Evolutionary conservation across 92 coral and sea anemone species (phyloP).

Genomic region (Actinostola sp.): DNA sequence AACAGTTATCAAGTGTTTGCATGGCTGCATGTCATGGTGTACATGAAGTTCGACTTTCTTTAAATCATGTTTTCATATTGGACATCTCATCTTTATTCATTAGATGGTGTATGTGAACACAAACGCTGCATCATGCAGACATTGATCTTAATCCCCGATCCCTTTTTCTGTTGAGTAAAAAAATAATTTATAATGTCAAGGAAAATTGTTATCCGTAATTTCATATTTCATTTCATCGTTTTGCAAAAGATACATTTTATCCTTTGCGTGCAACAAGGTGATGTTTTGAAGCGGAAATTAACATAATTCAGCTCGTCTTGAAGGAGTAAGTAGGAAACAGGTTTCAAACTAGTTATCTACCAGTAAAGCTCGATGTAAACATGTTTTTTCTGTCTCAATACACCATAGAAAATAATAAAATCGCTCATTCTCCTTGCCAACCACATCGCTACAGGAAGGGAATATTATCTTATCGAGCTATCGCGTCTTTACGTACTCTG

Average conservation of each 20-base stretch:
- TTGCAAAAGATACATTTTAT: too few species aligned
- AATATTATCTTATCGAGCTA: background rate
- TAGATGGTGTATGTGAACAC: too few species aligned
- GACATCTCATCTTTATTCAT: constrained; percentile 11
- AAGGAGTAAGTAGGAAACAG: constrained; percentile 5
- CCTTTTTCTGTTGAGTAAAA: too few species aligned
- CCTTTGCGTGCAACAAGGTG: background rate
- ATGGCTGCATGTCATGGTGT: too few species aligned
- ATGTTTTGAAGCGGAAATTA: background rate
- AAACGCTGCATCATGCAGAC: too few species aligned
- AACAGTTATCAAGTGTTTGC: too few species aligned
- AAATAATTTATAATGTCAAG: too few species aligned
- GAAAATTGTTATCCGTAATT: too few species aligned
- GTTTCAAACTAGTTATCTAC: constrained; percentile 23
- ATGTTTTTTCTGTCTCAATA: constrained; percentile 12
- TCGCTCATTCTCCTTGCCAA: background rate
- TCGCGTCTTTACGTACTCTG: background rate
- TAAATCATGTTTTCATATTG: background rate
- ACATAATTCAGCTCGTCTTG: background rate
- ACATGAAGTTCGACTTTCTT: too few species aligned
- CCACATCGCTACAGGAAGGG: background rate
- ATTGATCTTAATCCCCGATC: too few species aligned
- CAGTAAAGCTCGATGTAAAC: constrained; percentile 25
- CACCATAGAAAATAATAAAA: background rate
- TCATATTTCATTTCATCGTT: too few species aligned